These are phyloP conservation scores for Dendrolimus houi DNA, from an alignment of 2,888 invertebrate species.

Conservation along the genomic window DNA sequence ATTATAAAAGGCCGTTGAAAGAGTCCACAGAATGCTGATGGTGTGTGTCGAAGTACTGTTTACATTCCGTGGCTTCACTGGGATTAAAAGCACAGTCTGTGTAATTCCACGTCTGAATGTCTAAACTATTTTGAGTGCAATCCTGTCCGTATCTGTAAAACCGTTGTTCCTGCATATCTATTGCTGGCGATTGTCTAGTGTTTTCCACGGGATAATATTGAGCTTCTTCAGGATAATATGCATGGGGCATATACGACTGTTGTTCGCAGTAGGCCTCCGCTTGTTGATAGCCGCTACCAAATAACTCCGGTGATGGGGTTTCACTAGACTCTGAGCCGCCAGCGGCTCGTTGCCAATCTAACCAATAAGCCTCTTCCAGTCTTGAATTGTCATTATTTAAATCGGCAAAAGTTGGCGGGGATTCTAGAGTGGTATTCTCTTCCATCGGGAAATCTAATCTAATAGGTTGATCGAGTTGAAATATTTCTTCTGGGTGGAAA, in stretches of 20 bases:
- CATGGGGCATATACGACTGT: slow-evolving; percentile 46
- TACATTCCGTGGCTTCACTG: slow-evolving; percentile 44
- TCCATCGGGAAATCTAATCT: slow-evolving; percentile 78
- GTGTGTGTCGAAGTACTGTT: slow-evolving; percentile 53
- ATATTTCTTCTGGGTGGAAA: slow-evolving; percentile 87
- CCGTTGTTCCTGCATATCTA: slow-evolving; percentile 52
- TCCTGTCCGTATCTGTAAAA: slow-evolving; percentile 57
- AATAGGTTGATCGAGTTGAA: slow-evolving; percentile 84
- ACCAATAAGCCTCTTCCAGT: slow-evolving; percentile 76
- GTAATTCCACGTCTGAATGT: slow-evolving; percentile 56
- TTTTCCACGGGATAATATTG: slow-evolving; percentile 56
- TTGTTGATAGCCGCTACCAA: slow-evolving; percentile 54
- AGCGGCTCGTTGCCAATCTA: slow-evolving; percentile 71
- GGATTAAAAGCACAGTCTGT: slow-evolving; percentile 51
- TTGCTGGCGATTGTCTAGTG: slow-evolving; percentile 46
- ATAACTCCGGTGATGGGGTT: slow-evolving; percentile 74
- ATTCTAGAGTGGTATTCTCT: slow-evolving; percentile 67
- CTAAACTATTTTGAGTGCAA: slow-evolving; percentile 43
- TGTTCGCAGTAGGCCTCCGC: slow-evolving; percentile 59
- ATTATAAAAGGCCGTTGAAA: slow-evolving; percentile 56
- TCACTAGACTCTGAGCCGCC: slow-evolving; percentile 70
- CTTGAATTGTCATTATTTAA: slow-evolving; percentile 83
- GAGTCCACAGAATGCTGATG: slow-evolving; percentile 48
- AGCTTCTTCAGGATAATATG: slow-evolving; percentile 60
- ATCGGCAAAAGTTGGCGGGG: slow-evolving; percentile 83